phyloP scores from a whole-genome alignment of 1,140 invertebrate species.

The Nilaparvata lugens region DNA sequence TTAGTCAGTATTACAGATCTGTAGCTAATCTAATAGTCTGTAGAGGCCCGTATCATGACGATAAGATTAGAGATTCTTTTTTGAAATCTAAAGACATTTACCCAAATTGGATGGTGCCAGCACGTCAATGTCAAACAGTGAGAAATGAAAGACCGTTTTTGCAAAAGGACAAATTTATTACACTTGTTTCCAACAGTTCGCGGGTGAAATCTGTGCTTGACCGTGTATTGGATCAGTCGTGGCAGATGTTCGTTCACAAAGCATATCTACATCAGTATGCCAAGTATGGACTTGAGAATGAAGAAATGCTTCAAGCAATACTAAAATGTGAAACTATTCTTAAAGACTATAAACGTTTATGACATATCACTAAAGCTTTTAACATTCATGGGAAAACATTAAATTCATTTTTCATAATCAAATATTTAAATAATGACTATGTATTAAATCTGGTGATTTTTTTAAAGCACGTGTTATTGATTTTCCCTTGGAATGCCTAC shows the following conservation, averaged over 20 bases:
- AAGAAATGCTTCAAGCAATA: conserved; percentile 41
- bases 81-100: conserved; percentile 35
- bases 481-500: no score
- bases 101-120: conserved; percentile 35
- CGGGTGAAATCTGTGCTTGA: conserved; percentile 34
- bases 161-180: conserved; percentile 38
- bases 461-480: no score
- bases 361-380: not conserved
- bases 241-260: conserved; percentile 39
- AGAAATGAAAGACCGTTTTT: conserved; percentile 35
- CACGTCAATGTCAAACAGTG: conserved; percentile 34
- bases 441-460: no score
- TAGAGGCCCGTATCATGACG: conserved; percentile 28
- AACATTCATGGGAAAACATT: no score
- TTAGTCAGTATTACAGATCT: conserved; percentile 23
- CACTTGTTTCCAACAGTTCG: conserved; percentile 40
- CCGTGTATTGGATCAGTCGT: conserved; percentile 36
- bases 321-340: conserved; percentile 39
- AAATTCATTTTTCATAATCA: no score
- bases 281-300: conserved; percentile 39
- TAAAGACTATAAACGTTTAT: conserved; percentile 20
- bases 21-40: conserved; percentile 37
- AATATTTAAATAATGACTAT: no score
- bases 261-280: conserved; percentile 45
- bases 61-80: conserved; percentile 23